Conservation (phyloP, 2,113 vertebrate species). For the Ivindomyrus marchei region DNA sequence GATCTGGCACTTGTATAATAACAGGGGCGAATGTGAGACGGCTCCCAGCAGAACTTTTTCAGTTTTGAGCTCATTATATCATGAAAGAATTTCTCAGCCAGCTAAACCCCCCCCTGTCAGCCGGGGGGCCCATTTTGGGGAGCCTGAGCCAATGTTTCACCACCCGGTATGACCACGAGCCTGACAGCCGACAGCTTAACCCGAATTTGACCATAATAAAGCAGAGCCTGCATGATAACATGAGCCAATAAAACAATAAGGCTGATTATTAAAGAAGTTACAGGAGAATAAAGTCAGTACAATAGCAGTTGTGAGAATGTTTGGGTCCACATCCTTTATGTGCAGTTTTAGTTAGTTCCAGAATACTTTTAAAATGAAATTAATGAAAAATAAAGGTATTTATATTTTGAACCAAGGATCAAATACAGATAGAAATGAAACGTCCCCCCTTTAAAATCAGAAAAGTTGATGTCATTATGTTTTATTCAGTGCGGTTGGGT, state of each 20-base stretch:
- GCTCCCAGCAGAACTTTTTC: neutral
- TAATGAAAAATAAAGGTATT: neutral
- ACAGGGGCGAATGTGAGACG: neutral
- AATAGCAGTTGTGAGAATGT: neutral
- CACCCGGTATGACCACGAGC: neutral
- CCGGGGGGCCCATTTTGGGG: neutral
- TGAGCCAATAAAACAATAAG: neutral
- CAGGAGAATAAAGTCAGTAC: neutral
- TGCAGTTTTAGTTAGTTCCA: neutral
- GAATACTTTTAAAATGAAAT: neutral
- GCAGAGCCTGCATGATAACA: neutral
- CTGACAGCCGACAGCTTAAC: neutral
- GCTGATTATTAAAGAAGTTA: neutral
- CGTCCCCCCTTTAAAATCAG: neutral
- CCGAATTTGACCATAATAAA: neutral
- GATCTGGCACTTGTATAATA: conserved; percentile 2
- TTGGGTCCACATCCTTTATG: neutral
- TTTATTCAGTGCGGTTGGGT: neutral
- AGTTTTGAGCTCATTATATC: conserved; percentile 1
- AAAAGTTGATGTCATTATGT: neutral
- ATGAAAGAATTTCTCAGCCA: neutral
- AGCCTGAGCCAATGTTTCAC: neutral
- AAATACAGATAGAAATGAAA: neutral
- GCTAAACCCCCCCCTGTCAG: neutral
- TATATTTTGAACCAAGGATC: conserved; percentile 4